Evolutionary conservation across 1,140 invertebrate genomes (phyloP).

Genomic region (Amphibalanus amphitrite): DNA sequence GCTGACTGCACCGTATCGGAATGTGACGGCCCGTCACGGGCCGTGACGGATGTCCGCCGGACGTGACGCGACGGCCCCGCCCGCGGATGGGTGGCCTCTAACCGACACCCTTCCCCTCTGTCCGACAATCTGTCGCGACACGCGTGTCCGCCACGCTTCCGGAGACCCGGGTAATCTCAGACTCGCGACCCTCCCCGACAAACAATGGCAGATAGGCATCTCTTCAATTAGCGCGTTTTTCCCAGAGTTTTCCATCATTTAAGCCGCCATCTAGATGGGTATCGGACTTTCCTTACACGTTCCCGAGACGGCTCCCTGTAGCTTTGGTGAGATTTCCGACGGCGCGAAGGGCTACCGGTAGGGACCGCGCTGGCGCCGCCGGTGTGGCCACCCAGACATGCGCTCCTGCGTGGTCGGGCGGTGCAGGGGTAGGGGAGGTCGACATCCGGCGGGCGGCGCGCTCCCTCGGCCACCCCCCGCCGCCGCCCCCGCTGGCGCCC

Average conservation of each 20-base stretch:
- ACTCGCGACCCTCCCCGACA: neutral
- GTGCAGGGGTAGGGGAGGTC: too few relatives aligned
- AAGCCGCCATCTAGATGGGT: neutral
- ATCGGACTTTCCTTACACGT: neutral
- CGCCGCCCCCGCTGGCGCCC: too few relatives aligned
- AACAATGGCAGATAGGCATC: neutral
- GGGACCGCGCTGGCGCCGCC: too few relatives aligned
- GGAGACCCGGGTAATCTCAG: neutral
- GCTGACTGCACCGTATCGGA: too few relatives aligned
- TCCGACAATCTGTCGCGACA: too few relatives aligned
- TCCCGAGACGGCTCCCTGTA: neutral
- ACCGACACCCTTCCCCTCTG: too few relatives aligned
- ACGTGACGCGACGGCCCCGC: neutral
- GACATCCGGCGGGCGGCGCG: neutral
- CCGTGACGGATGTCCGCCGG: neutral
- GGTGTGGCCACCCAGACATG: too few relatives aligned
- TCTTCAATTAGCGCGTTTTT: neutral
- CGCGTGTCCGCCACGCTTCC: neutral
- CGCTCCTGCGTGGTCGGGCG: too few relatives aligned
- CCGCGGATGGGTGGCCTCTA: too few relatives aligned
- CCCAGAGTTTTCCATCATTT: neutral
- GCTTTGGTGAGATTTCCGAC: neutral
- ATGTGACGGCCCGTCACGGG: too few relatives aligned
- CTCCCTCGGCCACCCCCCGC: neutral
- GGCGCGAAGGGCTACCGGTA: neutral